Percentiles rank a stretch among this genome's conserved stretches.
These are phyloP conservation scores for Aphodius sticticus DNA, from an alignment of 2,888 invertebrate genomes.

Conservation along the genomic window DNA sequence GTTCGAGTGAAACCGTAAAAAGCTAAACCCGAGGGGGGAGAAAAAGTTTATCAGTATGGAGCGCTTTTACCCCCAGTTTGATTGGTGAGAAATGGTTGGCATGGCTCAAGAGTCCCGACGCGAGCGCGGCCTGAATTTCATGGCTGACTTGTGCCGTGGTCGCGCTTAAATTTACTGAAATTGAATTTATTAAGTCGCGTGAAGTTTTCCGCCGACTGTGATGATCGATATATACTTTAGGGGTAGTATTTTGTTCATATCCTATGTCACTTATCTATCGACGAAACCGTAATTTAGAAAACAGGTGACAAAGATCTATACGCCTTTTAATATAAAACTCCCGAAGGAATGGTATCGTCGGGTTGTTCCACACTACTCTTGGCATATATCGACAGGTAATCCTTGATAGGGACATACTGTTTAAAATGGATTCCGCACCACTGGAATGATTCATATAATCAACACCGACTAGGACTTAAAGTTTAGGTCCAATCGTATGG, in stretches of 20 bases:
- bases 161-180: not conserved
- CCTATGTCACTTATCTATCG: not conserved
- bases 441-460: too few relatives aligned
- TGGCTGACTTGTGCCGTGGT: not conserved
- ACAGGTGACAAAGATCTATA: too few relatives aligned
- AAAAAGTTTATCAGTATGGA: conserved; percentile 9
- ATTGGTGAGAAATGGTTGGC: not conserved
- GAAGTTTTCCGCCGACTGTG: not conserved
- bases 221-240: too few relatives aligned
- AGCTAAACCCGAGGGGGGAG: not conserved
- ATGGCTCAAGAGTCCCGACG: not conserved
- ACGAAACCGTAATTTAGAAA: not conserved
- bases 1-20: conserved; percentile 10
- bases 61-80: not conserved
- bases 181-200: not conserved
- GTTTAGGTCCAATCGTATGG: too few relatives aligned
- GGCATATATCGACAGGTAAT: too few relatives aligned
- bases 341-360: too few relatives aligned
- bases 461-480: too few relatives aligned
- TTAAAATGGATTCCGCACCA: too few relatives aligned
- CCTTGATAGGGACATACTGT: too few relatives aligned
- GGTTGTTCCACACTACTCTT: too few relatives aligned
- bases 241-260: not conserved
- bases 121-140: not conserved
- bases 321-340: too few relatives aligned